A percentile compares a stretch with the other conserved stretches of the same genome.
phyloP scores from a whole-genome alignment of 2,888 invertebrate species.

The Lycocerus yunnanus region DNA sequence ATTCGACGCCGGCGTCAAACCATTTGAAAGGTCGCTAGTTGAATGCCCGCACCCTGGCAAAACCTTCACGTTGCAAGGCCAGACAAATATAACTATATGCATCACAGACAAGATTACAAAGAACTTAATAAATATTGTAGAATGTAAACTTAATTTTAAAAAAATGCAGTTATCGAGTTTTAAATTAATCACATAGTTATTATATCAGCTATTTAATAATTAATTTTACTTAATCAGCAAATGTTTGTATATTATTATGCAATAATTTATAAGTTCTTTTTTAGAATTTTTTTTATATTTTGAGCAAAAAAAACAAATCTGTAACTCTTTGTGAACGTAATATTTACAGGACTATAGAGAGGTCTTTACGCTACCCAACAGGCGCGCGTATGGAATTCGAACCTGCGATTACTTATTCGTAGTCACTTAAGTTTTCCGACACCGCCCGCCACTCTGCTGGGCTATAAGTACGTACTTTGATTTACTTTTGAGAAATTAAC shows the following conservation, averaged over 20 bases:
- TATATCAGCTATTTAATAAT: not conserved
- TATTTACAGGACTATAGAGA: too few species aligned
- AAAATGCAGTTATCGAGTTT: not conserved
- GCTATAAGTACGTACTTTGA: too few species aligned
- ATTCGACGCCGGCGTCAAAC: slow-evolving; percentile 23
- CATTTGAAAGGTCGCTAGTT: slow-evolving; percentile 33
- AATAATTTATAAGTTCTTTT: not conserved
- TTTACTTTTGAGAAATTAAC: not conserved
- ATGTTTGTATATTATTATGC: not conserved
- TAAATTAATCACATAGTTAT: not conserved
- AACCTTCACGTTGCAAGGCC: slow-evolving; percentile 50
- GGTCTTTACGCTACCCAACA: too few species aligned
- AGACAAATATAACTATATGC: slow-evolving; percentile 47
- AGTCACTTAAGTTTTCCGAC: too few species aligned
- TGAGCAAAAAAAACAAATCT: too few species aligned
- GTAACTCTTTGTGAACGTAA: too few species aligned
- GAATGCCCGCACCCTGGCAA: slow-evolving; percentile 42
- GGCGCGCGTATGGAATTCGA: too few species aligned
- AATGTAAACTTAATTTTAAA: slow-evolving; percentile 11
- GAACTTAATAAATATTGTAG: slow-evolving; percentile 23
- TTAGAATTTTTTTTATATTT: too few species aligned
- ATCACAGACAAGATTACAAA: slow-evolving; percentile 26
- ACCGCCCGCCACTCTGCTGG: too few species aligned
- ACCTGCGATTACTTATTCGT: too few species aligned
- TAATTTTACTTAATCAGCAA: not conserved